Evolutionary conservation across 2,113 vertebrate genomes (phyloP).

Genomic region (Apaloderma vittatum): DNA sequence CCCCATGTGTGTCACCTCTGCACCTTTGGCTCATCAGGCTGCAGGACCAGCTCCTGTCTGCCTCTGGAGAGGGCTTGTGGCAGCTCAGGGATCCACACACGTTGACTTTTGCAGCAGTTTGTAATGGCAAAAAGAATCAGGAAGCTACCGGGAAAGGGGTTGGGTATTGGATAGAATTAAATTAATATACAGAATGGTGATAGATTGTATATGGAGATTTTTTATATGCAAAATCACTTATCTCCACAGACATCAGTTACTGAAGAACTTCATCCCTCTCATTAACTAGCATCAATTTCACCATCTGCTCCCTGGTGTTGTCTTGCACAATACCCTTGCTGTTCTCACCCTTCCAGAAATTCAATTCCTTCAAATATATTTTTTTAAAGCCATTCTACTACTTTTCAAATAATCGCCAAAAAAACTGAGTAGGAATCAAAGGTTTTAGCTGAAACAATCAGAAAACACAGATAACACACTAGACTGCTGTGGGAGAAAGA

Average conservation of each 20-base stretch:
- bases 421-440: background rate
- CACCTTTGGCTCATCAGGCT: rapidly evolving
- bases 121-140: background rate
- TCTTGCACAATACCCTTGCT: background rate
- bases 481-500: background rate
- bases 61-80: background rate
- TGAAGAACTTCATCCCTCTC: background rate
- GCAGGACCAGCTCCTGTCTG: background rate
- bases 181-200: background rate
- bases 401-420: background rate
- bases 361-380: background rate
- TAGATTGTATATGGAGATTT: background rate
- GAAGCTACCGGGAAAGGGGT: background rate
- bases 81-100: background rate
- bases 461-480: background rate
- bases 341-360: background rate
- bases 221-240: background rate
- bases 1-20: background rate
- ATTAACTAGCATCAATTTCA: background rate
- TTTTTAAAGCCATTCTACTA: background rate
- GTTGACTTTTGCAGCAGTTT: background rate
- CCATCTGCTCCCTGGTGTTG: slow-evolving; percentile 23
- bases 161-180: background rate
- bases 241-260: background rate
- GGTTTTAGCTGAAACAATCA: background rate